Evolutionary conservation across 2,113 vertebrate species (phyloP).

Genomic region (Engraulis encrasicolus): DNA sequence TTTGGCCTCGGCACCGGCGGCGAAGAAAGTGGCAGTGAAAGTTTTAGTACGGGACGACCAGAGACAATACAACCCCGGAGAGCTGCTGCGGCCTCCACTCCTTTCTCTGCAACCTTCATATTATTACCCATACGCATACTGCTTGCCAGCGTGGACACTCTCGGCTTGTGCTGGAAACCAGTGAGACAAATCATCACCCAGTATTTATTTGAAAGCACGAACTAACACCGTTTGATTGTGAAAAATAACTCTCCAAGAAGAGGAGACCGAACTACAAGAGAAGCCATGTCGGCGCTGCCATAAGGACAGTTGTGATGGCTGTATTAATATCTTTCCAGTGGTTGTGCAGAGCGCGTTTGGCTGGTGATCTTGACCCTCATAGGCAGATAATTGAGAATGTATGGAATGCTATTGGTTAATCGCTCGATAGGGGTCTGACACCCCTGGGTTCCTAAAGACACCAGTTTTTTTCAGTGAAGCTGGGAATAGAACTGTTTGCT

Average conservation of each 20-base stretch:
- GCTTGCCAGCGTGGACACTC: constrained; percentile 94
- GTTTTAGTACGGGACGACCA: constrained; percentile 97
- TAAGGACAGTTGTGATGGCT: constrained; percentile 16
- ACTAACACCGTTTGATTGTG: constrained; percentile 33
- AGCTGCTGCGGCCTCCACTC: constrained; percentile 88
- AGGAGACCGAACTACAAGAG: neutral
- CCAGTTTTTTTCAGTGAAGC: constrained; percentile 61
- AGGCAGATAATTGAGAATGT: constrained; percentile 51
- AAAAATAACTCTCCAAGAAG: constrained; percentile 10
- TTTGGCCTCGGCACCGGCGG: constrained; percentile 88
- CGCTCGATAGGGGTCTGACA: constrained; percentile 37
- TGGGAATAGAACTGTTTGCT: constrained; percentile 56
- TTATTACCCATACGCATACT: constrained; percentile 95
- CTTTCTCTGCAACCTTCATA: constrained; percentile 89
- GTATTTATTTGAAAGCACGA: constrained; percentile 44
- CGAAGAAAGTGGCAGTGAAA: constrained; percentile 97
- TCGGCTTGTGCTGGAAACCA: constrained; percentile 84
- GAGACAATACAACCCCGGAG: constrained; percentile 94
- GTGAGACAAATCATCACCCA: constrained; percentile 57
- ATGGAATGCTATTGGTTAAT: constrained; percentile 39
- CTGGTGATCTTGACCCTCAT: constrained; percentile 47
- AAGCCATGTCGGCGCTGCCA: neutral
- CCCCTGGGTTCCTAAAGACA: constrained; percentile 53
- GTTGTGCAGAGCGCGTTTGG: constrained; percentile 61
- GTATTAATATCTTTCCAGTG: constrained; percentile 62